Evolutionary conservation across 2,113 vertebrate species (phyloP), one percentile per base, ranked within the genome.

Genomic region (Rhinolophus ferrumequinum): DNA sequence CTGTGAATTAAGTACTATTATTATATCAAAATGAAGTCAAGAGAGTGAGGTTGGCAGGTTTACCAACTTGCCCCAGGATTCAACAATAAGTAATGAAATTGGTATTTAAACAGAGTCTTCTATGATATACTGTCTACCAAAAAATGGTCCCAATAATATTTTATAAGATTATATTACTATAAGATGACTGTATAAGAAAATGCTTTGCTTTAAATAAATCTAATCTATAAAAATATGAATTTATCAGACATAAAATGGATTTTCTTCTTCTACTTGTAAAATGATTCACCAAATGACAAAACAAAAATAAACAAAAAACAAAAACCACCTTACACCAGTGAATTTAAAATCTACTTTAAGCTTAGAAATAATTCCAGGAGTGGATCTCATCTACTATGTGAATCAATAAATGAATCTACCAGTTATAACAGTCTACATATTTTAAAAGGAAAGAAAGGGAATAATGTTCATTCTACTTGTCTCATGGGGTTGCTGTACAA

Each of bases 231-330:
- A 91, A 90, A 77, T 62, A 1, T 93, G 64, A 88, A 30, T 84
- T 75, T 10, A 86, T 60, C 22, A 73, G 60, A 69, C 33, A 88
- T 38, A n/a, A 82, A 83, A 56, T 38, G 19, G 1, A 26, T 44
- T 33, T 18, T 58, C 60, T 85, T 77, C 26, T 85, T 77, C 26
- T 58, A 33, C 44, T 77, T 15, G 19, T 19, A 76, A 86, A 38
- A 50, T 38, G n/a, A 75, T 76, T 95, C 14, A 47, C 13, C 75
- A 96, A 52, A 75, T 66, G 67, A 85, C 15, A 90, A 73, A 90
- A 90, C 66, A 72, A 75, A 88, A 70, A 89, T 24, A 26, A 26
- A 60, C 26, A 52, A 87, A 89, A 35, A 18, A 30, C 44, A 90
- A 70, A 72, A 88, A n/a, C 5, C 18, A 77, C 41, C 41, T 90